phyloP scores from a whole-genome alignment of 1,140 invertebrate genomes.

The Cotesia vestalis region DNA sequence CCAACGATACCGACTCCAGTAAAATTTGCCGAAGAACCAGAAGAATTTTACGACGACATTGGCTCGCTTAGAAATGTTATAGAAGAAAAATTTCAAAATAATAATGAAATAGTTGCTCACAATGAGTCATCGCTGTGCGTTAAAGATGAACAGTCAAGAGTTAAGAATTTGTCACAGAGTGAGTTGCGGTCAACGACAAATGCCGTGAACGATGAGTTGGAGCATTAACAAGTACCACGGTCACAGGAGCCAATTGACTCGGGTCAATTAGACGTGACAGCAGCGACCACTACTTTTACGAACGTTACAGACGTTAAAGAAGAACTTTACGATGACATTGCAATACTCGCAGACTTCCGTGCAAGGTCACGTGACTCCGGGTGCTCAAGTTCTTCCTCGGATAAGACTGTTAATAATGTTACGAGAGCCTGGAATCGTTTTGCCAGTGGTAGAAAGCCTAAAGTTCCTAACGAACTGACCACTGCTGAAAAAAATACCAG shows the following conservation, averaged over 20 bases:
- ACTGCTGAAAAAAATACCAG: constrained; percentile 34
- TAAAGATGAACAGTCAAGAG: constrained; percentile 21
- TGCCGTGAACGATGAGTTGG: constrained; percentile 25
- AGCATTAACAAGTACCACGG: constrained; percentile 55
- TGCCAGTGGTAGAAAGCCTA: constrained; percentile 41
- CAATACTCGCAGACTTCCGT: constrained; percentile 47
- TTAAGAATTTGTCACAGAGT: constrained; percentile 4
- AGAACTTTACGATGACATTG: constrained; percentile 54
- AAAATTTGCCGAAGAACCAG: background rate
- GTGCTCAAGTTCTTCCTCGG: constrained; percentile 17
- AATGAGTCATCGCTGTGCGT: constrained; percentile 2
- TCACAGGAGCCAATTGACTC: constrained; percentile 33
- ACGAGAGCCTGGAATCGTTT: constrained; percentile 54
- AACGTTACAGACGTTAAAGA: constrained; percentile 33
- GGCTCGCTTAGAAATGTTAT: constrained; percentile 2
- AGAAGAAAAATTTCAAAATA: background rate
- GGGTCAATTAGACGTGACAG: constrained; percentile 12
- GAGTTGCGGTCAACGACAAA: constrained; percentile 22
- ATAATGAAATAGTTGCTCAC: background rate
- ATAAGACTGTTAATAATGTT: constrained; percentile 33
- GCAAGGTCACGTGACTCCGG: constrained; percentile 42
- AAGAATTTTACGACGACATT: constrained; percentile 52
- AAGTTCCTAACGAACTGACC: constrained; percentile 13
- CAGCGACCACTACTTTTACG: background rate
- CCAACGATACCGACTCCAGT: background rate